Conservation (phyloP, 2,797 vertebrate species). For the Melanogrammus aeglefinus region DNA sequence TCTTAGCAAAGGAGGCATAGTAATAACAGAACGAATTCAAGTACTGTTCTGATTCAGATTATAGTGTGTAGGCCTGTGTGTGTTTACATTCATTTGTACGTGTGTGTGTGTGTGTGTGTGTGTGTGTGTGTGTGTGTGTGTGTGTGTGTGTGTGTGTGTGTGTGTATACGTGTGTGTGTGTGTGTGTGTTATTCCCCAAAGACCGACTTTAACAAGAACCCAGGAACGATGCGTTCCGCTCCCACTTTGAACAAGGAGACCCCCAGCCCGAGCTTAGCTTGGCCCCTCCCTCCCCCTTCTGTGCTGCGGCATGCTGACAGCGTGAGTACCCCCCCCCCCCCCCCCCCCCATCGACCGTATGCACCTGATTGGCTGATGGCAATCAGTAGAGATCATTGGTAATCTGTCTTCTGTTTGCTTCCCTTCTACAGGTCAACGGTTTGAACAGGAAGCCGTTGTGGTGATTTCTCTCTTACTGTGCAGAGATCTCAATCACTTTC, state of each 20-base stretch:
- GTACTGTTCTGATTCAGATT: neutral
- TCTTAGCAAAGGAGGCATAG: neutral
- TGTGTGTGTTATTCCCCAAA: slow-evolving; percentile 24
- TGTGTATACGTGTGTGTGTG: slow-evolving; percentile 4
- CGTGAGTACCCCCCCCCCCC: neutral
- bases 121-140: neutral
- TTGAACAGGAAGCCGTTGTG: slow-evolving; percentile 16
- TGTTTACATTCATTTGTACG: no score
- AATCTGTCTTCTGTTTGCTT: slow-evolving; percentile 4
- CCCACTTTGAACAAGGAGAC: slow-evolving; percentile 60
- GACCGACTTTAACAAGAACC: slow-evolving; percentile 70
- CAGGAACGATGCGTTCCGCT: slow-evolving; percentile 72
- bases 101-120: neutral
- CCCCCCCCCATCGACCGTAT: no score
- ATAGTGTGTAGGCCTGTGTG: neutral
- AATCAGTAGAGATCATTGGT: slow-evolving; percentile 46
- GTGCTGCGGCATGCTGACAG: neutral
- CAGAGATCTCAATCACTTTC: neutral
- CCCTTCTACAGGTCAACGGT: slow-evolving; percentile 17
- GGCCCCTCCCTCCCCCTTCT: neutral
- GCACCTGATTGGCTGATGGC: no score
- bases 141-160: neutral
- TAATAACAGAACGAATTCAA: neutral
- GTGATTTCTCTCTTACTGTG: slow-evolving; percentile 3
- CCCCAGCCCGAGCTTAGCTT: slow-evolving; percentile 60